Percentiles rank a stretch among this genome's conserved stretches.
Evolutionary conservation across 2,113 vertebrate genomes (phyloP).

Genomic region (Cygnus atratus): DNA sequence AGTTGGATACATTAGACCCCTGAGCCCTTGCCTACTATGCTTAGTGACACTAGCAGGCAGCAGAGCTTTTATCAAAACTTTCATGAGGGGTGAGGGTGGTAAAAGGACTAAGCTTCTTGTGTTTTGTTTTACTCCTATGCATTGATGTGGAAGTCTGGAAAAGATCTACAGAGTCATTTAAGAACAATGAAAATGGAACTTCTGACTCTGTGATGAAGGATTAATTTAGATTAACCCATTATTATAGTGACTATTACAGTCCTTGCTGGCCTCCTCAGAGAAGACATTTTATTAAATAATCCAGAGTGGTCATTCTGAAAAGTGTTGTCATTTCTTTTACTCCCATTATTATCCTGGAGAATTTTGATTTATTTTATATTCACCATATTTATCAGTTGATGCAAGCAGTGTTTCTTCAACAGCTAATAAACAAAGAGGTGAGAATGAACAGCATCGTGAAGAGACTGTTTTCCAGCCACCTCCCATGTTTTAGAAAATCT

Average conservation of each 20-base stretch:
- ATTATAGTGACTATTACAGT: neutral
- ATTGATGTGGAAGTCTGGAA: constrained; percentile 6
- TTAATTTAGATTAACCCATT: constrained; percentile 11
- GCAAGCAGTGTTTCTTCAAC: constrained; percentile 37
- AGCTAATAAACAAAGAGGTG: neutral
- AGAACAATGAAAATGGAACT: neutral
- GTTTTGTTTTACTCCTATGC: neutral
- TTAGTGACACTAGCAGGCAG: neutral
- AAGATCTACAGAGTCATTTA: neutral
- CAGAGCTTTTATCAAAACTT: neutral
- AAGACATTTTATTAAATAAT: neutral
- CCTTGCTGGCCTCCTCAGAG: constrained; percentile 2
- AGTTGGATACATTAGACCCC: neutral
- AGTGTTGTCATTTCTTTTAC: neutral
- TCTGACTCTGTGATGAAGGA: neutral
- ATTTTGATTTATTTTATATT: constrained; percentile 20
- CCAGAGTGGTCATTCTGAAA: neutral
- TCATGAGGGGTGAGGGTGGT: neutral
- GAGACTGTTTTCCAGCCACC: constrained; percentile 3
- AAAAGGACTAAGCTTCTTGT: neutral
- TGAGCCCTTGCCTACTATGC: neutral
- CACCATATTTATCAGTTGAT: neutral
- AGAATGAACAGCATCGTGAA: neutral
- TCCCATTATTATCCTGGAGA: neutral
- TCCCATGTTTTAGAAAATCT: neutral